Evolutionary conservation across 1,140 invertebrate species (phyloP).

Genomic region (Diabrotica undecimpunctata): DNA sequence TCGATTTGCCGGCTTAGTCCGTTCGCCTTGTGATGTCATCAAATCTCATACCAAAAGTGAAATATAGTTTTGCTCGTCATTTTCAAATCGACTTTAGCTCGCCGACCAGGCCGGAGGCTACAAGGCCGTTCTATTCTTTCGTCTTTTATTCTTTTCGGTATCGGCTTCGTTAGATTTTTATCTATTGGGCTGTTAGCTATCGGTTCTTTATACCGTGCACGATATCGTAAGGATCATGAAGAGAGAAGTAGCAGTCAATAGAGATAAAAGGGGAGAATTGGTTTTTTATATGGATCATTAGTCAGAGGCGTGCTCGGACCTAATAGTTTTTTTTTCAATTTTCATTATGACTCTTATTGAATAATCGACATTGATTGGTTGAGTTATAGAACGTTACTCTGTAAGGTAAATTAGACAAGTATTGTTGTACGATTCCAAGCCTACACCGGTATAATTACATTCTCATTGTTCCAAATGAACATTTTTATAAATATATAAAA

Average conservation of each 20-base stretch:
- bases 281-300: slow-evolving; percentile 3
- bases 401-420: not conserved
- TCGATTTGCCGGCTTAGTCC: too few relatives aligned
- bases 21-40: too few relatives aligned
- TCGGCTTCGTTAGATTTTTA: slow-evolving; percentile 2
- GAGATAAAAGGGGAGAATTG: slow-evolving; percentile 2
- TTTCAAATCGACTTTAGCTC: not conserved
- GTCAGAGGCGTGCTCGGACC: slow-evolving; percentile 1
- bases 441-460: too few relatives aligned
- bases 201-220: slow-evolving; percentile 1
- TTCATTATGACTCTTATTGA: not conserved
- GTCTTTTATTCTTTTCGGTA: not conserved
- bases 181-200: slow-evolving; percentile 2
- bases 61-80: not conserved
- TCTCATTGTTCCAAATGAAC: too few relatives aligned
- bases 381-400: not conserved
- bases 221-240: slow-evolving; percentile 2
- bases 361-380: not conserved
- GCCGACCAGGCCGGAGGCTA: not conserved
- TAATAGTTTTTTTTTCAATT: not conserved
- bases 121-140: not conserved
- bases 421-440: too few relatives aligned
- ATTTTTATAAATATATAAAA: too few relatives aligned
- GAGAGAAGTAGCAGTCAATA: slow-evolving; percentile 2
- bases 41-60: too few relatives aligned